These are phyloP conservation scores for Stenurella melanura DNA, from an alignment of 2,888 invertebrate genomes.

Conservation along the genomic window DNA sequence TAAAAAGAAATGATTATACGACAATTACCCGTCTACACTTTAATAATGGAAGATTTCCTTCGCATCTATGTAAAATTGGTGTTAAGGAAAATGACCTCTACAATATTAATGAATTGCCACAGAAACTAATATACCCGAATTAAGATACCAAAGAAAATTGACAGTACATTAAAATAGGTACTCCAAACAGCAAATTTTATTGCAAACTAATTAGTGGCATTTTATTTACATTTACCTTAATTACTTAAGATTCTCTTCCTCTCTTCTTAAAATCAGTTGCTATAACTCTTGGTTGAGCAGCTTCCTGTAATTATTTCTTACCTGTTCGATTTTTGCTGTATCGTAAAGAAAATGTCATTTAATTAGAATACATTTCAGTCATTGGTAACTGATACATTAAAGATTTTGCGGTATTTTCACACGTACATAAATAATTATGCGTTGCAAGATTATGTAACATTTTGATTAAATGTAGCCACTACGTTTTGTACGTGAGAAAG, in stretches of 20 bases:
- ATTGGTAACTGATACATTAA: background rate
- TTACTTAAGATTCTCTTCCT: background rate
- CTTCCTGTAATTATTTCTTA: background rate
- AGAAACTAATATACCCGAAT: background rate
- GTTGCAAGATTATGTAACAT: background rate
- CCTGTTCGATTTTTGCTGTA: background rate
- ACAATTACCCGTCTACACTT: too few relatives aligned
- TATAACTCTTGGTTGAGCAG: background rate
- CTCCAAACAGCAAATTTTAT: background rate
- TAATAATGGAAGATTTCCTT: too few relatives aligned
- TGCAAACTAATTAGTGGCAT: background rate
- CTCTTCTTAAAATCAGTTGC: background rate
- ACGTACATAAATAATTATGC: constrained; percentile 14
- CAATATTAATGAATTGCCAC: too few relatives aligned
- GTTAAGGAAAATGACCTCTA: too few relatives aligned
- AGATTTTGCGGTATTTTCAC: constrained; percentile 22
- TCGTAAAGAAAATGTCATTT: background rate
- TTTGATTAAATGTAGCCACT: constrained; percentile 19
- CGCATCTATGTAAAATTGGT: too few relatives aligned
- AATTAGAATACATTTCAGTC: background rate
- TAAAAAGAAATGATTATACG: too few relatives aligned
- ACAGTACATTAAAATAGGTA: too few relatives aligned
- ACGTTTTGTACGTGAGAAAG: constrained; percentile 31
- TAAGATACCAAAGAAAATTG: background rate
- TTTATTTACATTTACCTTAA: background rate